These are phyloP conservation scores for Tachycineta bicolor DNA, from an alignment of 2,113 vertebrate genomes.

Conservation along the genomic window DNA sequence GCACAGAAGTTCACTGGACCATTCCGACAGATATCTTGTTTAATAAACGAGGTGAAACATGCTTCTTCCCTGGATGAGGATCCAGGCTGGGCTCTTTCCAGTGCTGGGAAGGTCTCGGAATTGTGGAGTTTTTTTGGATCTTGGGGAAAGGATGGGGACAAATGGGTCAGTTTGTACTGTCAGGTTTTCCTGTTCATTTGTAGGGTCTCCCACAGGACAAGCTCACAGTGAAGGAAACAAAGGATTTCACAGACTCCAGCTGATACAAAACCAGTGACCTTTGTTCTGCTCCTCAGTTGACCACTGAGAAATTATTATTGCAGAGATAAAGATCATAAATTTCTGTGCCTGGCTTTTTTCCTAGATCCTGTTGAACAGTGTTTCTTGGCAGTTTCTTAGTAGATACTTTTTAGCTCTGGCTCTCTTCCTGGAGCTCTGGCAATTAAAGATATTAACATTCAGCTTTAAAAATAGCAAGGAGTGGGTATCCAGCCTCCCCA, in stretches of 20 bases:
- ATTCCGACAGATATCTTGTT: neutral
- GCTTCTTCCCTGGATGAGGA: neutral
- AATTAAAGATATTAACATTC: conserved; percentile 54
- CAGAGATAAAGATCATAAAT: conserved; percentile 52
- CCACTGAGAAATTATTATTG: conserved; percentile 45
- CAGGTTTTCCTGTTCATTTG: neutral
- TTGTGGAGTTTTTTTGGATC: neutral
- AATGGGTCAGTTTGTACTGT: neutral
- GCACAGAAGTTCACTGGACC: neutral
- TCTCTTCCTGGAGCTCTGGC: conserved; percentile 24
- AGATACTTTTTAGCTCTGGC: conserved; percentile 50
- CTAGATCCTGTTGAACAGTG: conserved; percentile 58
- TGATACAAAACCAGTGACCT: neutral
- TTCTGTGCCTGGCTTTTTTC: conserved; percentile 49
- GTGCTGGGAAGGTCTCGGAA: neutral
- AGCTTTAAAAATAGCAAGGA: conserved; percentile 25
- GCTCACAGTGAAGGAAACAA: neutral
- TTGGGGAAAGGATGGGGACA: neutral
- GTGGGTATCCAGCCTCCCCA: conserved; percentile 20
- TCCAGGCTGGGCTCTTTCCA: neutral
- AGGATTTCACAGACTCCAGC: conserved; percentile 5
- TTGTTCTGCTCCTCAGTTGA: neutral
- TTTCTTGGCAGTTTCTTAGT: conserved; percentile 56
- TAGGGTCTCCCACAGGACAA: neutral
- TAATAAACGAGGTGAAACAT: neutral